These are phyloP conservation scores for Dichetophora obliterata DNA, from an alignment of 2,888 invertebrate genomes.

Conservation along the genomic window DNA sequence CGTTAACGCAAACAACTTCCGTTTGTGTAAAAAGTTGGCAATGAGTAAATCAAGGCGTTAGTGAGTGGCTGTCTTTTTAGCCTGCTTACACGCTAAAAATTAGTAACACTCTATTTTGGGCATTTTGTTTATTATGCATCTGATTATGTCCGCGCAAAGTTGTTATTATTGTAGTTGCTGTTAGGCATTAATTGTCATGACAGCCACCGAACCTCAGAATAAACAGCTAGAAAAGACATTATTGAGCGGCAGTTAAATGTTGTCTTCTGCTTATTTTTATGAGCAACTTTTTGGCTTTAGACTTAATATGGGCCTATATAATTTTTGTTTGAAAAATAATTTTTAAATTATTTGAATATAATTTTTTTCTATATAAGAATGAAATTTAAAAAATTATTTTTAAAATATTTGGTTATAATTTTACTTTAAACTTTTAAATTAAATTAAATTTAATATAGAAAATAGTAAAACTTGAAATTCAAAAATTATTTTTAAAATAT, in stretches of 20 bases:
- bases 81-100: not conserved
- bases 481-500: no score
- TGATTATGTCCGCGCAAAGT: slow-evolving; percentile 1
- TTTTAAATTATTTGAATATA: no score
- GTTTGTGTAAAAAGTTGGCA: not conserved
- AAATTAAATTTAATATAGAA: no score
- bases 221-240: not conserved
- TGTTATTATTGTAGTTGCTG: not conserved
- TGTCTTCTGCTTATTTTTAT: no score
- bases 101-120: slow-evolving; percentile 4
- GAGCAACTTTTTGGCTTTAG: no score
- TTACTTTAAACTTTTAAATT: no score
- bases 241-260: not conserved
- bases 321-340: no score
- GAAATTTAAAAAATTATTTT: no score
- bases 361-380: no score
- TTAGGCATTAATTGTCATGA: slow-evolving; percentile 17
- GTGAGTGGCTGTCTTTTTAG: not conserved
- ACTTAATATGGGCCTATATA: no score
- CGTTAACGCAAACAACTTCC: slow-evolving; percentile 38
- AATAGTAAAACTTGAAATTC: no score
- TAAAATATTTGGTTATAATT: no score
- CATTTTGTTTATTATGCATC: slow-evolving; percentile 24
- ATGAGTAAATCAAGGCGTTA: not conserved
- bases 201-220: not conserved